These are phyloP conservation scores for Cydia amplana DNA, from an alignment of 1,140 invertebrate species.

Conservation along the genomic window DNA sequence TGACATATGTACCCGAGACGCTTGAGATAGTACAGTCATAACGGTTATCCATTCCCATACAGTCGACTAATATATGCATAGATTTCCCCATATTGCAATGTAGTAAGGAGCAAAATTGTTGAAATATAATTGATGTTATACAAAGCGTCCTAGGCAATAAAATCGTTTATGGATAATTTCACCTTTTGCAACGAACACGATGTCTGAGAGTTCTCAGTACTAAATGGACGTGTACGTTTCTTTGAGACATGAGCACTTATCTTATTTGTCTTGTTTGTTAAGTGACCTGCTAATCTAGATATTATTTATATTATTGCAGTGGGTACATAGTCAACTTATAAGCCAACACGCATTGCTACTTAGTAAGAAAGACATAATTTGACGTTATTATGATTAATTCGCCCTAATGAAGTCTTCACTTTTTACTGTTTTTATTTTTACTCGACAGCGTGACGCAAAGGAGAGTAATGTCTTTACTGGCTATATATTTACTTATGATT, in stretches of 20 bases:
- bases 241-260: not conserved
- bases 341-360: no score
- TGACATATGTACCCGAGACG: slow-evolving; percentile 15
- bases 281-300: not conserved
- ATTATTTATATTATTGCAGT: not conserved
- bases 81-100: not conserved
- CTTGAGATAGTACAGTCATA: slow-evolving; percentile 9
- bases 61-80: not conserved
- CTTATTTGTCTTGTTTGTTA: slow-evolving; percentile 6
- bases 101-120: not conserved
- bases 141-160: slow-evolving; percentile 13
- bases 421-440: no score
- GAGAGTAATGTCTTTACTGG: no score
- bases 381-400: no score
- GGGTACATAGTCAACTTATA: no score
- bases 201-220: slow-evolving; percentile 6
- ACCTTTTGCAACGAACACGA: not conserved
- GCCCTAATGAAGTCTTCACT: no score
- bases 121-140: not conserved
- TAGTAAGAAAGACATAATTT: no score
- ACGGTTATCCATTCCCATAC: slow-evolving; percentile 4
- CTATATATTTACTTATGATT: no score
- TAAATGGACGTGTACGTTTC: not conserved
- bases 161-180: slow-evolving; percentile 31
- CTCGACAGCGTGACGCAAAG: no score